Base-by-base conservation (phyloP, 2,797 vertebrate genomes). In the Meriones psammophilus region DNA sequence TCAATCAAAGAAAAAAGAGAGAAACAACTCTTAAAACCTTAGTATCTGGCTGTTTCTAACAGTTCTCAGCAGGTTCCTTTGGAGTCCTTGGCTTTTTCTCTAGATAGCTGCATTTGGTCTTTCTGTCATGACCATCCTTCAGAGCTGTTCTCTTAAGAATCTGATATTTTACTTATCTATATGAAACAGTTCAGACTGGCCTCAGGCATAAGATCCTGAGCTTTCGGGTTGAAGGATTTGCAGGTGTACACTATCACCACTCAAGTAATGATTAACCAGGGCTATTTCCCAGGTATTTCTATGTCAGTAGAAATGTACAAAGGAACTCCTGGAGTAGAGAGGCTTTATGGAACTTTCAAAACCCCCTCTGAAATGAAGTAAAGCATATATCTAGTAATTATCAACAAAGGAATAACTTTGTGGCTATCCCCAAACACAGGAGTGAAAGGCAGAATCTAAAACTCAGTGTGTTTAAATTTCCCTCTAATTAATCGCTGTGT, bases 401-500 rank as follows among this genome's bases (percentile, higher is more conserved):
- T 71, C 17, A 74, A 56, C 13, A 79, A 64, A 85, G 33, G n/a
- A 15, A 39, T 89, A 68, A 13, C 46, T n/a, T 79, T 24, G 12
- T 39, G 64, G 12, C n/a, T 92, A 79, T 20, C 14, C 15, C 33
- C 50, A n/a, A 54, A 42, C 8, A 68, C 24, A 33, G 9, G 18
- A 60, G 79, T 15, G 6, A 88, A 71, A 77, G 78, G 36, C 26
- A 3, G 18, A 50, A 3, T 36, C 62, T 36, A 15, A 54, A 92
- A 87, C 69, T 58, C 6, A 58, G 4, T n/a, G 15, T 50, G 14
- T 76, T 94, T 76, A 46, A 33, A 85, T 90, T 97, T 76, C 46
- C 60, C 36, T 88, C 42, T 92, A 96, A 71, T 94, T 94, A 97
- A 85, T 58, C 74, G 20, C 83, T 79, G 60, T 17, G 22, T 46